These are phyloP conservation scores for Tetranychus piercei DNA, from an alignment of 2,888 invertebrate genomes.

Conservation along the genomic window DNA sequence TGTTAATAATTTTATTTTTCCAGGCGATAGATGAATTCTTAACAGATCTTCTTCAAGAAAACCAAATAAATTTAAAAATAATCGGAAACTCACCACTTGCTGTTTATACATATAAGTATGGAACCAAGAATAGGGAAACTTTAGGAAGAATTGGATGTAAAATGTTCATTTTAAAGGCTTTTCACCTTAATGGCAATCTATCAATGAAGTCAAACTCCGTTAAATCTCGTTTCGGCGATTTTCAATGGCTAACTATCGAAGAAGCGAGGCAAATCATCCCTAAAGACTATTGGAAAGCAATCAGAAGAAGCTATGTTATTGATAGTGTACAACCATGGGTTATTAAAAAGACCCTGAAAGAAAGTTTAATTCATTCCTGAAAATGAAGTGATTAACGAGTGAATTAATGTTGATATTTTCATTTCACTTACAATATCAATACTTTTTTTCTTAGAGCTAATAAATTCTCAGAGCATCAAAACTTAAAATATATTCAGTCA, in stretches of 20 bases:
- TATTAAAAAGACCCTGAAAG: not conserved
- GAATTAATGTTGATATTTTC: too few relatives aligned
- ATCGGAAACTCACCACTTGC: conserved; percentile 76
- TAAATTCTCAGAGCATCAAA: too few relatives aligned
- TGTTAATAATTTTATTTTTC: not conserved
- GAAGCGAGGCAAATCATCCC: conserved; percentile 40
- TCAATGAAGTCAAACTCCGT: conserved; percentile 28
- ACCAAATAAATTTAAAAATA: conserved; percentile 49
- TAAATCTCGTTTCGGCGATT: conserved; percentile 34
- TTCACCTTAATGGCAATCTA: conserved; percentile 46
- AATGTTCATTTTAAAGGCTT: conserved; percentile 69
- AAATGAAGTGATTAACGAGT: too few relatives aligned
- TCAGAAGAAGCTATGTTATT: not conserved
- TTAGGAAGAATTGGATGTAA: conserved; percentile 54
- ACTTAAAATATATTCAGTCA: too few relatives aligned
- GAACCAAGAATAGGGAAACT: conserved; percentile 31
- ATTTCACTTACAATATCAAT: too few relatives aligned
- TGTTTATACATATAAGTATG: conserved; percentile 67
- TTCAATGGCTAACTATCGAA: conserved; percentile 51
- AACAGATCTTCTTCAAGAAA: conserved; percentile 31
- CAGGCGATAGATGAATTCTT: conserved; percentile 1
- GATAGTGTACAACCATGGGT: not conserved
- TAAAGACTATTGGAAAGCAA: not conserved
- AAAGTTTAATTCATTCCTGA: too few relatives aligned
- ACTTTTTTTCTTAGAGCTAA: too few relatives aligned